Evolutionary conservation across 2,888 invertebrate species (phyloP).

Genomic region (Lomographa bimaculata): DNA sequence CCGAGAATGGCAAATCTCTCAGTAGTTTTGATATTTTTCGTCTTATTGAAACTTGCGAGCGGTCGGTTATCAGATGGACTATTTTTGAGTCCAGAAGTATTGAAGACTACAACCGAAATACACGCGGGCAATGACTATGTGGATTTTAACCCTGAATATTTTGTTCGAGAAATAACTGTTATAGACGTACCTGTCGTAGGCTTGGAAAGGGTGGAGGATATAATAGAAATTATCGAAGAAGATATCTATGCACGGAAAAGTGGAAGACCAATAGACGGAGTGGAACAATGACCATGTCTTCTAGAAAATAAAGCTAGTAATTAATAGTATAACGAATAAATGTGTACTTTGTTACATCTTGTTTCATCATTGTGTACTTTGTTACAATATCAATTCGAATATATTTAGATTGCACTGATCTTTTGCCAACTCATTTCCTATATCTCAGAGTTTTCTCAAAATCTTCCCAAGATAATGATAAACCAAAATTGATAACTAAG

Average conservation of each 20-base stretch:
- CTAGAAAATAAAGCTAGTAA: too few species aligned
- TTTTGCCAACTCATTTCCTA: too few species aligned
- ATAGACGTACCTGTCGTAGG: constrained; percentile 25
- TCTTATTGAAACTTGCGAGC: constrained; percentile 38
- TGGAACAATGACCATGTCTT: too few species aligned
- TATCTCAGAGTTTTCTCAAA: too few species aligned
- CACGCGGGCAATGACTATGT: constrained; percentile 58
- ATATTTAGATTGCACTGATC: too few species aligned
- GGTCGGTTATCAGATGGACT: constrained; percentile 49
- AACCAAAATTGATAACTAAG: too few species aligned
- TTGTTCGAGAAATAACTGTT: constrained; percentile 28
- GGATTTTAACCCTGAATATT: constrained; percentile 55
- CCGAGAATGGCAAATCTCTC: constrained; percentile 53
- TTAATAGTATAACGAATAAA: too few species aligned
- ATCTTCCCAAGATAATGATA: too few species aligned
- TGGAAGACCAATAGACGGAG: background rate
- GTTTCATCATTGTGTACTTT: too few species aligned
- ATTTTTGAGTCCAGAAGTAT: constrained; percentile 54
- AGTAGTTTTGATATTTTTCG: constrained; percentile 41
- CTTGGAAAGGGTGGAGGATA: constrained; percentile 12
- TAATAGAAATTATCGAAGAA: constrained; percentile 24
- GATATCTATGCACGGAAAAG: constrained; percentile 10
- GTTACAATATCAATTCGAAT: too few species aligned
- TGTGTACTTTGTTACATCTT: too few species aligned
- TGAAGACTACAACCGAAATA: constrained; percentile 51